Conservation (phyloP, 92 coral and sea anemone genomes). For the Montipora capitata region DNA sequence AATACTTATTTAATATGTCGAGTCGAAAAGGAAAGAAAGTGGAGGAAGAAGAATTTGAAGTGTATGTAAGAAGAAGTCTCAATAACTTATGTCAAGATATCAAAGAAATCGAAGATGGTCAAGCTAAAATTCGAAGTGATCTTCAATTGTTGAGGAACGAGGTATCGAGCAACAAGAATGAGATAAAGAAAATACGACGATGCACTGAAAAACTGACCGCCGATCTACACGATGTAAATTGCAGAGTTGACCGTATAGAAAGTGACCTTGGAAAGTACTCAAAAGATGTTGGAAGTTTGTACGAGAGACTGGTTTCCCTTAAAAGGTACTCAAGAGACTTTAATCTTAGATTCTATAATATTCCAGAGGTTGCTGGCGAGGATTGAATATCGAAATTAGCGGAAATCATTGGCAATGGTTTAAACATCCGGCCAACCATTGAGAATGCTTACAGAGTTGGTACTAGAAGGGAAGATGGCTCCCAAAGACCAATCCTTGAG, state of each 20-base stretch:
- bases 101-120: no score
- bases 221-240: neutral
- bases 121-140: neutral
- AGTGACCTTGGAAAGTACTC: neutral
- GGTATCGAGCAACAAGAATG: neutral
- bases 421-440: no score
- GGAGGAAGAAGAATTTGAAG: neutral
- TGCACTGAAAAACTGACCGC: neutral
- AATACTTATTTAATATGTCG: no score
- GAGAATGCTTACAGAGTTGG: no score
- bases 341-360: constrained; percentile 41
- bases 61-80: no score
- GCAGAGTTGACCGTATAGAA: neutral
- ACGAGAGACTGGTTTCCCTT: neutral
- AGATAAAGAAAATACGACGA: neutral
- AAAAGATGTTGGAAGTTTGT: neutral
- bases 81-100: neutral
- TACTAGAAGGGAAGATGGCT: neutral
- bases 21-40: no score
- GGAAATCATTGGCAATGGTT: neutral
- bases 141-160: neutral
- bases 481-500: constrained; percentile 10
- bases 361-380: constrained; percentile 22
- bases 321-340: constrained; percentile 10
- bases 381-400: constrained; percentile 26